Evolutionary conservation across 2,888 invertebrate genomes (phyloP).

Genomic region (Corbicula japonica): DNA sequence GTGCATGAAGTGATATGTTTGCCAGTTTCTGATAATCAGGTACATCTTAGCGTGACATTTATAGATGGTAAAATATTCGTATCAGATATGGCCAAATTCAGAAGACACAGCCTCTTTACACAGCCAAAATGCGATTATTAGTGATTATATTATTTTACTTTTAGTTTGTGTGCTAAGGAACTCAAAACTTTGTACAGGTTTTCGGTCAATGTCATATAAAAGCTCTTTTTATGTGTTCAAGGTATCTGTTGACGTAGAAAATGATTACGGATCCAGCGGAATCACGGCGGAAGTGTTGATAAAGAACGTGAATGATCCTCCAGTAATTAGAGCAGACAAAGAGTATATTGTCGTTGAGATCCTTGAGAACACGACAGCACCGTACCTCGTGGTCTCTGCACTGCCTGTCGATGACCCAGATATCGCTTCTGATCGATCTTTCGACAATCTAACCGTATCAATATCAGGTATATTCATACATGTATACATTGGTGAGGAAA

Average conservation of each 20-base stretch:
- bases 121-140: no score
- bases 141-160: no score
- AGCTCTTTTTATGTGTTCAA: conserved; percentile 8
- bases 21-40: no score
- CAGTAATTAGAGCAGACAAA: conserved; percentile 5
- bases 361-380: not conserved
- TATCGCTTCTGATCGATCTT: not conserved
- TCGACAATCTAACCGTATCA: conserved; percentile 27
- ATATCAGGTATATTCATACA: conserved; percentile 20
- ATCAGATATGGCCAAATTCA: no score
- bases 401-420: conserved; percentile 51
- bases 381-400: not conserved
- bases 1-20: no score
- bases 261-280: conserved; percentile 23
- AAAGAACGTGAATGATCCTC: conserved; percentile 50
- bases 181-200: no score
- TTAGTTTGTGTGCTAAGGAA: no score
- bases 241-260: conserved; percentile 37
- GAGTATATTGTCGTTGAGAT: not conserved
- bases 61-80: no score
- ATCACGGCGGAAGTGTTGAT: conserved; percentile 15
- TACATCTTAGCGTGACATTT: no score
- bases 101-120: no score
- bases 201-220: no score
- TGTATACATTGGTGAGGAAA: no score